A percentile compares a stretch with the other conserved stretches of the same genome.
phyloP scores from a whole-genome alignment of 2,113 vertebrate species.

The Microtus ochrogaster region DNA sequence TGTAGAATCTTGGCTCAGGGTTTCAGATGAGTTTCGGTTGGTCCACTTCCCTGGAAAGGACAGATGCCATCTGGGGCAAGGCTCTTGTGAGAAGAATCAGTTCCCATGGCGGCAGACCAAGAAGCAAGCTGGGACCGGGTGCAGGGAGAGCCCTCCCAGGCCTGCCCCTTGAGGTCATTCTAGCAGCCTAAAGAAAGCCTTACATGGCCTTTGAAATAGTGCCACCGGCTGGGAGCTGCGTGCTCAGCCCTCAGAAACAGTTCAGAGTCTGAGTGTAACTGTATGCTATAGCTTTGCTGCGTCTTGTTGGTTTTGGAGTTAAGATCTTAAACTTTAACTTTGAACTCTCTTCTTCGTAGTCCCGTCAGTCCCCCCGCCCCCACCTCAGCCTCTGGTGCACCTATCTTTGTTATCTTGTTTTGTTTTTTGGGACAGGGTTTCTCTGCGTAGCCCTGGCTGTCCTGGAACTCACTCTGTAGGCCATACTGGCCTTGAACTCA shows the following conservation, averaged over 20 bases:
- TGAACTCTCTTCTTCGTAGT: background rate
- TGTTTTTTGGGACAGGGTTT: background rate
- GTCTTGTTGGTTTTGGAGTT: background rate
- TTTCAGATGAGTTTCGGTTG: background rate
- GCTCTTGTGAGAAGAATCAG: background rate
- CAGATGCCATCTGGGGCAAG: background rate
- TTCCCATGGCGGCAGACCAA: too few relatives aligned
- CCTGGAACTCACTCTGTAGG: background rate
- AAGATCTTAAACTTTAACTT: background rate
- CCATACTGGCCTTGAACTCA: background rate
- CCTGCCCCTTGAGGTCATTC: background rate
- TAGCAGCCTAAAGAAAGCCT: background rate
- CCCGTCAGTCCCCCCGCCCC: accelerated
- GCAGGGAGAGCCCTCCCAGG: background rate
- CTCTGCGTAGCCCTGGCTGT: background rate
- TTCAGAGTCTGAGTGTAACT: background rate
- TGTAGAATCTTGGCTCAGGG: background rate
- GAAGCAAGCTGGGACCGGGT: background rate
- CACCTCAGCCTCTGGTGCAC: background rate
- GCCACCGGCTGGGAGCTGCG: background rate
- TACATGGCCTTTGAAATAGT: too few relatives aligned
- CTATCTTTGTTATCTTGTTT: background rate
- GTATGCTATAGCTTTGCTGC: accelerated
- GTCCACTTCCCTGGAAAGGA: background rate
- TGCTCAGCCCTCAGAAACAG: background rate